phyloP scores from a whole-genome alignment of 2,797 vertebrate species.

The Gorsachius magnificus region DNA sequence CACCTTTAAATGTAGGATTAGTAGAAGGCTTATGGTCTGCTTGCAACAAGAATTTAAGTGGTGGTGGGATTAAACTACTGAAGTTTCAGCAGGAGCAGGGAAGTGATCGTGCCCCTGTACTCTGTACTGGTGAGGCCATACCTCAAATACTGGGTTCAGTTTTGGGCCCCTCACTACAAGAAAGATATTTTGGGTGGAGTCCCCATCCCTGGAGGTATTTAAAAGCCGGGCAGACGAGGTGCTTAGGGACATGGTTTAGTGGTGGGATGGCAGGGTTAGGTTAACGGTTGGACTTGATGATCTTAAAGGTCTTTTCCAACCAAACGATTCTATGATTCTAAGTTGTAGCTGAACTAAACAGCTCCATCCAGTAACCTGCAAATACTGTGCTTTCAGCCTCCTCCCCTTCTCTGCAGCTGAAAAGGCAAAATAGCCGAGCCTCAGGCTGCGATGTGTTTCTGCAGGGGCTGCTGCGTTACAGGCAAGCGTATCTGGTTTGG shows the following conservation, averaged over 20 bases:
- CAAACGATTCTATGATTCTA: no score
- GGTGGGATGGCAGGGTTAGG: no score
- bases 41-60: not conserved
- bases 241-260: no score
- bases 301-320: no score
- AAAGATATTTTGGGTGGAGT: no score
- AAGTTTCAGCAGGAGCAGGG: not conserved
- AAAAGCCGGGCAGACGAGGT: no score
- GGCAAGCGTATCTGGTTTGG: not conserved
- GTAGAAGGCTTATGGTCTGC: not conserved
- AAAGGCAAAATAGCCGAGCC: not conserved
- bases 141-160: no score
- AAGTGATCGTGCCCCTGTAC: no score
- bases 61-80: not conserved
- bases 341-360: not conserved
- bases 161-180: no score
- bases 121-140: no score
- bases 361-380: not conserved
- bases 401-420: not conserved
- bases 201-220: no score
- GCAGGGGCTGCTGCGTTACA: not conserved
- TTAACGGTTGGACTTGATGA: no score
- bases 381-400: not conserved
- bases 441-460: not conserved
- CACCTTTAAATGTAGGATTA: not conserved